phyloP scores from a whole-genome alignment of 2,888 invertebrate species.

The Sesia apiformis region DNA sequence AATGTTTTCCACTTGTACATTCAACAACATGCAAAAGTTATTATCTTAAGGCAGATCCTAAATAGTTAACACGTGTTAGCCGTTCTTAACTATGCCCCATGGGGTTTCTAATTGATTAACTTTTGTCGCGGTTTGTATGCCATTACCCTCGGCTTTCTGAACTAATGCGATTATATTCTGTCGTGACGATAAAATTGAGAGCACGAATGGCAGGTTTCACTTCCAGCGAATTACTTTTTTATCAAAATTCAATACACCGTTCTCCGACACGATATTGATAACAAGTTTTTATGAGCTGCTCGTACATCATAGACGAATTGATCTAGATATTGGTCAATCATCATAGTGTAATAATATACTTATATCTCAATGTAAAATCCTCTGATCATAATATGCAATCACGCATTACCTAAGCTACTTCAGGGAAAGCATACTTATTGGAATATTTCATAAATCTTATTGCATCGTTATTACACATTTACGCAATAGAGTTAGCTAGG shows the following conservation, averaged over 20 bases:
- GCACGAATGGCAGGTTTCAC: slow-evolving; percentile 31
- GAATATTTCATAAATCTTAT: too few relatives aligned
- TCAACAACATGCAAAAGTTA: neutral
- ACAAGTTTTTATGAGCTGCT: neutral
- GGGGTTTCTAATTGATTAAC: neutral
- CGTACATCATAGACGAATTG: too few relatives aligned
- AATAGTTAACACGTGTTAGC: neutral
- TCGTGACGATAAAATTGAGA: slow-evolving; percentile 36
- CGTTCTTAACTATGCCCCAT: slow-evolving; percentile 2
- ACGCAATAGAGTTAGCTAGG: neutral
- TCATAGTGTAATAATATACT: too few relatives aligned
- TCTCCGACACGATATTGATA: neutral
- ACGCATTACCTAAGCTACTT: too few relatives aligned
- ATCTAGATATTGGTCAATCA: too few relatives aligned
- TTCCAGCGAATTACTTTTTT: slow-evolving; percentile 20
- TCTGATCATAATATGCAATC: too few relatives aligned
- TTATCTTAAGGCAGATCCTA: neutral
- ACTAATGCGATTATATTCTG: slow-evolving; percentile 16
- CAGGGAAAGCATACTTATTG: too few relatives aligned
- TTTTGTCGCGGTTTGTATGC: slow-evolving; percentile 9
- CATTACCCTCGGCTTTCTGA: slow-evolving; percentile 18
- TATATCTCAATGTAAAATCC: too few relatives aligned
- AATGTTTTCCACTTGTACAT: neutral
- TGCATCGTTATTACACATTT: neutral
- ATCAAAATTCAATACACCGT: slow-evolving; percentile 11